These are phyloP conservation scores for Apodemia mormo DNA, from an alignment of 2,888 invertebrate species.

Conservation along the genomic window DNA sequence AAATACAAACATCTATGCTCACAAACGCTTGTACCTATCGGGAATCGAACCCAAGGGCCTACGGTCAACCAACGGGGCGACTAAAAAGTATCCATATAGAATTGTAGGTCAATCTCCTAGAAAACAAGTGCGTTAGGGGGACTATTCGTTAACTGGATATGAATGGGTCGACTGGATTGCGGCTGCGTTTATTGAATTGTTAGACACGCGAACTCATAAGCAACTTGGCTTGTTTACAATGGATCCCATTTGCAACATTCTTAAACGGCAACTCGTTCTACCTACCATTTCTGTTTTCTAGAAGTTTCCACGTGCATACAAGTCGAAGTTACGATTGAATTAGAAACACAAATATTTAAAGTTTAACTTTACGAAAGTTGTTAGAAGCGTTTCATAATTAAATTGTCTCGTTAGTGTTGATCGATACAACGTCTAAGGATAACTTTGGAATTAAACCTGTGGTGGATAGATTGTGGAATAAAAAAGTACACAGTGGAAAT, in stretches of 20 bases:
- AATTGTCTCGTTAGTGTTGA: neutral
- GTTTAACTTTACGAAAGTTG: neutral
- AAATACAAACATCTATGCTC: too few species aligned
- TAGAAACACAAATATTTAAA: neutral
- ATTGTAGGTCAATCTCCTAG: constrained; percentile 22
- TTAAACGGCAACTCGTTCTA: neutral
- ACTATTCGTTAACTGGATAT: constrained; percentile 33
- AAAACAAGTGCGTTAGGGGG: constrained; percentile 14
- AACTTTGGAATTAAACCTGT: neutral
- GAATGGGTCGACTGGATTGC: constrained; percentile 22
- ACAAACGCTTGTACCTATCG: too few species aligned
- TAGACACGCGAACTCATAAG: constrained; percentile 35
- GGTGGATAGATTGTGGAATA: too few species aligned
- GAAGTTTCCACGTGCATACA: constrained; percentile 5
- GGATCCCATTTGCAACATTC: constrained; percentile 21
- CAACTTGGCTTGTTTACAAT: constrained; percentile 27
- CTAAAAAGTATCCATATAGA: constrained; percentile 16
- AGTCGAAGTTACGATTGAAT: neutral
- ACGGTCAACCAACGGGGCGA: neutral
- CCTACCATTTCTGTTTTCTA: constrained; percentile 3
- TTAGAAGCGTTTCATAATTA: neutral
- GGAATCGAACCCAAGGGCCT: too few species aligned
- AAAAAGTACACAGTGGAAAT: too few species aligned
- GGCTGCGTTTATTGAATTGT: constrained; percentile 37
- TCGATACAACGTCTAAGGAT: neutral